These are phyloP conservation scores for Steatocranus sp. DNA, from an alignment of 2,797 vertebrate species.

Conservation along the genomic window DNA sequence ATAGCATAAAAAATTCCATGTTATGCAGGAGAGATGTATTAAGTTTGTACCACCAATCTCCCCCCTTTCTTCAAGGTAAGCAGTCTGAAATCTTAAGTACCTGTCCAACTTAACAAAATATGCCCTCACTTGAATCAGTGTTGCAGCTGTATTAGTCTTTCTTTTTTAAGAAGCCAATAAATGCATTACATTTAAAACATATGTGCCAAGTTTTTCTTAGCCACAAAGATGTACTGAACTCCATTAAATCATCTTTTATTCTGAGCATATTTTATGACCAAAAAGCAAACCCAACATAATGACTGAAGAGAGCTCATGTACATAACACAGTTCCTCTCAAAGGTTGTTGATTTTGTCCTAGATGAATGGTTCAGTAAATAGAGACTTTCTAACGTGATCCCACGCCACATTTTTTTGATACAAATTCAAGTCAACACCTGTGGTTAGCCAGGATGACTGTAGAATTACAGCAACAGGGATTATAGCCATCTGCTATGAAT, in stretches of 20 bases:
- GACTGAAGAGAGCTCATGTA: not conserved
- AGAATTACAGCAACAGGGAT: not conserved
- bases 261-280: not conserved
- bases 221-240: not conserved
- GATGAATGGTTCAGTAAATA: not conserved
- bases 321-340: not conserved
- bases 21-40: not conserved
- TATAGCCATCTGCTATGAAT: slow-evolving; percentile 2
- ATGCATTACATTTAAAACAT: not conserved
- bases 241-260: not conserved
- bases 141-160: not conserved
- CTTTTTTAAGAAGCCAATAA: not conserved
- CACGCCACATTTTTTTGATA: not conserved
- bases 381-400: not conserved
- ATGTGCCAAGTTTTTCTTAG: too few species aligned
- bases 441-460: not conserved
- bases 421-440: not conserved
- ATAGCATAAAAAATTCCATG: not conserved
- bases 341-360: not conserved
- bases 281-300: not conserved
- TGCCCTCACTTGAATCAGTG: not conserved
- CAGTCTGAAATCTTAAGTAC: not conserved
- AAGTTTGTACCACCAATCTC: not conserved
- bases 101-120: not conserved
- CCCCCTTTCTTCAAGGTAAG: not conserved